Base-by-base conservation (phyloP, 2,113 vertebrate species). In the Neolamprologus hecqui region DNA sequence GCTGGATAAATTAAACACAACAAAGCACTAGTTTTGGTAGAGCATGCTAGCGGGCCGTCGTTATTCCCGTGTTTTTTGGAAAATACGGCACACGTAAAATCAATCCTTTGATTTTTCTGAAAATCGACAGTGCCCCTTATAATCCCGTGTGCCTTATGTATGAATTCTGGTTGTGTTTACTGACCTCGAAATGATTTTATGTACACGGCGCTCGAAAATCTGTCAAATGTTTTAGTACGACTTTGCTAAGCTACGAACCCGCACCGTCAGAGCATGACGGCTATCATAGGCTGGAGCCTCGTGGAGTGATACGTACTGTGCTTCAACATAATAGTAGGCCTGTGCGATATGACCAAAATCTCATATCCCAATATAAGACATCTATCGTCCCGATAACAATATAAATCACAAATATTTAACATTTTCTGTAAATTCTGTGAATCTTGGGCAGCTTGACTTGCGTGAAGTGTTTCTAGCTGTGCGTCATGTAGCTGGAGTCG, bases 11-110 rank as follows among this genome's bases (percentile, higher is more conserved):
- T 37, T 65, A 37, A 12, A 37, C 21, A 23, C 11, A 23, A 55
- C 21, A 13, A 26, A 55, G 6, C 53, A 23, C 53, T 55, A 55
- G 7, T 55, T 23, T 13, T 55, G 53, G 6, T 23, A 23, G 53
- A 0, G 53, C 11, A 2, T 55, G 53, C 11, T 13, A 55, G 53
- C 1, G 0, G 4, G 2, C 11, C 0, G 2, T 55, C 6, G 2
- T 23, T 13, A 55, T 55, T 55, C 7, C 53, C 6, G 11, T 55
- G 53, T 13, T 23, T 1, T 55, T 55, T 0, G 11, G 6, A 55
- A 55, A 55, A 13, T 55, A 4, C 2, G 2, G 21, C 4, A 4
- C 21, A 55, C 21, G 0, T 31, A 31, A 31, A 31, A 31, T 31
- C 28, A 31, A 31, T 31, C 28, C 28, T 31, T 31, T 6, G 28